These are phyloP conservation scores for Melanotaenia maccullochi DNA, from an alignment of 2,797 vertebrate species.

Conservation along the genomic window DNA sequence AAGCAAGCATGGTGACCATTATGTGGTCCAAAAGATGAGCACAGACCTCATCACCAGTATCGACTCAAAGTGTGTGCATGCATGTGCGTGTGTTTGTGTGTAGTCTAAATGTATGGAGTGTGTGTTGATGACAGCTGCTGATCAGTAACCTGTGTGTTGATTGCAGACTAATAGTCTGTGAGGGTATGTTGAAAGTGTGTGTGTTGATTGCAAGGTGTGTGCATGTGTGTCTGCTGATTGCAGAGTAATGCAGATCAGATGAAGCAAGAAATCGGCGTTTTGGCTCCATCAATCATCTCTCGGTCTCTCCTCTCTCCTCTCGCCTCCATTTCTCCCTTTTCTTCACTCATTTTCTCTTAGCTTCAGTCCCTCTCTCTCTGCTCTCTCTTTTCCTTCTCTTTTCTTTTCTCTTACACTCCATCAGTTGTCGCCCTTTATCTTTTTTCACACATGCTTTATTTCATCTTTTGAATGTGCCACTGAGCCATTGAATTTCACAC, in stretches of 20 bases:
- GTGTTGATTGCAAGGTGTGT: conserved; percentile 65
- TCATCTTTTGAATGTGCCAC: conserved; percentile 53
- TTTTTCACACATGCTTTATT: conserved; percentile 44
- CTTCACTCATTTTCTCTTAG: conserved; percentile 43
- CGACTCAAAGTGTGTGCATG: conserved; percentile 1
- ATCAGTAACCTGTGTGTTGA: conserved; percentile 70
- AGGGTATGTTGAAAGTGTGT: conserved; percentile 40
- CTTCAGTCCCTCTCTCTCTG: conserved; percentile 19
- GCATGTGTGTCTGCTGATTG: conserved; percentile 69
- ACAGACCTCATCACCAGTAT: conserved; percentile 21
- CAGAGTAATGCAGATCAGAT: conserved; percentile 81
- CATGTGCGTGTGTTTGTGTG: conserved; percentile 6
- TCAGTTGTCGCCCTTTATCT: conserved; percentile 56
- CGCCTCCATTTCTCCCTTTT: conserved; percentile 36
- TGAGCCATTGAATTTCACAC: conserved; percentile 52
- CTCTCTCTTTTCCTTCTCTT: conserved; percentile 20
- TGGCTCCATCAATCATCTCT: conserved; percentile 78
- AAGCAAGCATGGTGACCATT: conserved; percentile 2
- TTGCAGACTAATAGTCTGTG: conserved; percentile 66
- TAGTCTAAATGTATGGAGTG: conserved; percentile 30
- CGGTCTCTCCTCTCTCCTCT: conserved; percentile 46
- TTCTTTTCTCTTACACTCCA: conserved; percentile 33
- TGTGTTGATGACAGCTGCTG: conserved; percentile 59
- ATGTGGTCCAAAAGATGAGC: conserved; percentile 27
- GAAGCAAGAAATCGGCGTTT: conserved; percentile 81